A percentile compares a stretch with the other conserved stretches of the same genome.
These are phyloP conservation scores for Aradophagus sp. DNA, from an alignment of 1,140 invertebrate species.

Conservation along the genomic window DNA sequence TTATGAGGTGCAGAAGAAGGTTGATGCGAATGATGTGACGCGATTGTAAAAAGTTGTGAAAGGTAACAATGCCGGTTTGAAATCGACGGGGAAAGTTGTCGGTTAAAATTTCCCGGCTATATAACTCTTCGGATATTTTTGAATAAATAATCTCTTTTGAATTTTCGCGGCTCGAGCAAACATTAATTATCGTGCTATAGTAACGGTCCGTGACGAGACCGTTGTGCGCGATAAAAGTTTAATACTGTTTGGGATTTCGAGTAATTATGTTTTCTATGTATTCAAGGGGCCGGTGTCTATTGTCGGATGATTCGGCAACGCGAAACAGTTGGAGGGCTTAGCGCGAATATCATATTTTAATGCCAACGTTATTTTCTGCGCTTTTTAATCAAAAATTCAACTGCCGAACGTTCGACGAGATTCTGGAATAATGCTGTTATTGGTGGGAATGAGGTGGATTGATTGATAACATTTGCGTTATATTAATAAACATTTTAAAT, in stretches of 20 bases:
- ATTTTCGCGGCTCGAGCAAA: constrained; percentile 54
- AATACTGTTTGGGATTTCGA: constrained; percentile 68
- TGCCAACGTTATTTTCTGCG: constrained; percentile 13
- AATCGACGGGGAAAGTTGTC: too few species aligned
- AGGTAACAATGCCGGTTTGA: too few species aligned
- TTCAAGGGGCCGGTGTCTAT: constrained; percentile 63
- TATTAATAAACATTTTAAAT: too few species aligned
- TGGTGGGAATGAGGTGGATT: too few species aligned
- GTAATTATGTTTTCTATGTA: constrained; percentile 68
- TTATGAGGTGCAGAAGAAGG: too few species aligned
- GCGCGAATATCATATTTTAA: constrained; percentile 35
- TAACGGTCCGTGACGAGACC: constrained; percentile 42
- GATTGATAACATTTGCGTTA: too few species aligned
- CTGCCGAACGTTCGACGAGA: too few species aligned
- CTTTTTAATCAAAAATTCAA: too few species aligned
- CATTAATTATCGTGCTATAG: constrained; percentile 58
- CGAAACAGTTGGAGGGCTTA: constrained; percentile 49
- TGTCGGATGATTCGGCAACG: constrained; percentile 64
- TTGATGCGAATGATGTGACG: too few species aligned
- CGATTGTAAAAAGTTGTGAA: too few species aligned
- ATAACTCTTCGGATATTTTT: constrained; percentile 33
- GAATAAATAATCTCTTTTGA: constrained; percentile 53
- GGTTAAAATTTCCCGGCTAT: too few species aligned
- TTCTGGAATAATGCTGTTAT: too few species aligned
- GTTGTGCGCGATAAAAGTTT: constrained; percentile 64